Base-by-base conservation (phyloP, 2,113 vertebrate species). In the Oenanthe melanoleuca region DNA sequence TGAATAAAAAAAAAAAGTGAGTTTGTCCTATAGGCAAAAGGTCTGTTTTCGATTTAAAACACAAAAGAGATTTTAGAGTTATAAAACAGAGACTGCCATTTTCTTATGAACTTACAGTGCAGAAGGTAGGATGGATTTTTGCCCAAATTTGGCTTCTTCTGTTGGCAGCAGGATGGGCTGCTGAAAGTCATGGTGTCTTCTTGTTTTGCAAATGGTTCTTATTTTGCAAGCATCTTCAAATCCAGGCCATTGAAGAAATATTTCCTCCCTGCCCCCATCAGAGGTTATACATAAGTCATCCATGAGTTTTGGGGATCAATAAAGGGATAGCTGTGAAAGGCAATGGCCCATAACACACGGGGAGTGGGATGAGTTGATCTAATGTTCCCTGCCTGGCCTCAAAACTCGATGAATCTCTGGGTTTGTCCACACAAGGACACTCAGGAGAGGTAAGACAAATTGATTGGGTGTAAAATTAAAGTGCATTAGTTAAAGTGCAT, bases 401-500 rank as follows among this genome's bases (percentile, higher is more conserved):
- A 74, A 61, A 94, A 92, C 92, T 93, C 61, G 19, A 78, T 95
- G 95, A 71, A 90, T 93, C 92, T 89, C 72, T 56, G 82, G 88
- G 77, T 92, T 93, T 88, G 88, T 96, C 88, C 92, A 80, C 88
- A 94, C 53, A 86, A 96, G 95, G 93, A 96, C 92, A 83, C 95
- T 96, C 92, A 92, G 86, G 94, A 97, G 95, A 96, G 94, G 95
- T 95, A 96, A 96, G 93, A 96, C 95, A 96, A 96, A 97, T 97
- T 96, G 95, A 96, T 92, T 96, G 95, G 94, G 89, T 96, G 95
- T 96, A 96, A 97, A 96, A 96, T 96, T 97, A 96, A 96, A 96
- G 92, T 97, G 94, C 95, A 96, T 97, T 96, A 96, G 96, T 96
- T 96, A 96, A 97, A 97, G 96, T 95, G 96, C 94, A 92, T 86